Base-by-base conservation (phyloP, 2,797 vertebrate genomes). In the Oreochromis mossambicus region DNA sequence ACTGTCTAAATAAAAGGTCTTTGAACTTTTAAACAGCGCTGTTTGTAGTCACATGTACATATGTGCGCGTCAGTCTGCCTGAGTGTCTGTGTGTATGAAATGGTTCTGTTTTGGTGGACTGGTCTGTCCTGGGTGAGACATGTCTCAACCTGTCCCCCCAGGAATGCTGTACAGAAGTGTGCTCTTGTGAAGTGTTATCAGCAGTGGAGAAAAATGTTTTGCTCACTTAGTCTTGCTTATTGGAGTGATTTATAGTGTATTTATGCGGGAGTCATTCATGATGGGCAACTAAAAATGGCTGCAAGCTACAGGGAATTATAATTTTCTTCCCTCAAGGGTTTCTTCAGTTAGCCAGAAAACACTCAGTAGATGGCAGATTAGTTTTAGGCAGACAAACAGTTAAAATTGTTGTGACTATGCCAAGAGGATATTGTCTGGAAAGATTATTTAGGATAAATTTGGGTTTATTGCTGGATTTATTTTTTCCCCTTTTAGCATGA, bases 101-200 rank as follows among this genome's bases (percentile, higher is more conserved):
- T 7, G 32, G 36, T 3, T 24, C 26, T 48, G 75, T 1, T 82
- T 78, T 2, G 10, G 58, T 80, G 36, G 79, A 84, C 55, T 63
- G 70, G 36, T 77, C 82, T 79, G 24, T 12, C 78, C 17, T 76
- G 73, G 51, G 7, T 61, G 4, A n/a, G 43, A 85, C 87, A 19
- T 75, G 94, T 84, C 77, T 90, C 24, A 58, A 75, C 89, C 17
- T 89, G 94, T 87, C 79, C 46, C 76, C 38, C 52, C 29, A 82
- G 89, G 85, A 93, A 92, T 88, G 86, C 77, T 79, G 52, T 50
- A 17, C 82, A 84, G 36, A 78, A 61, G 15, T 78, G 5, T 10
- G 17, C 12, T 75, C n/a, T 4, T 56, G 10, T 4, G 77, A 79
- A 87, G 26, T 7, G 24, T 32, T 73, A 7, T 24, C 11, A 17